Conservation (phyloP, 2,113 vertebrate genomes). For the Centropristis striata region DNA sequence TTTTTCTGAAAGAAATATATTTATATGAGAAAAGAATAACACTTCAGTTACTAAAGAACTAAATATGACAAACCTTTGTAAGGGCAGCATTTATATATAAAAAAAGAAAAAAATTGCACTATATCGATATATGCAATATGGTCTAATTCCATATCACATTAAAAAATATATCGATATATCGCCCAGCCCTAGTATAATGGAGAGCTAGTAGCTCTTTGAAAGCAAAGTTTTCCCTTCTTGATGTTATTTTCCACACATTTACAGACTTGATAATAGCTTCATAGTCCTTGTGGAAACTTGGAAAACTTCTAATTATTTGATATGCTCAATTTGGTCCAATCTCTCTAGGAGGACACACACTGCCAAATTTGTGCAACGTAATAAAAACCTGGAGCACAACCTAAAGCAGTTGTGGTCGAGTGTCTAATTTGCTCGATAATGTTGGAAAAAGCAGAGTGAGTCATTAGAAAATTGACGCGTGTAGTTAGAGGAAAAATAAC, state of each 20-base stretch:
- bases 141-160: no score
- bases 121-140: no score
- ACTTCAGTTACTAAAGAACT: no score
- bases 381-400: not conserved
- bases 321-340: conserved; percentile 1
- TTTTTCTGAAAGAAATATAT: no score
- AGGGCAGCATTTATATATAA: no score
- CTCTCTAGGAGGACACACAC: not conserved
- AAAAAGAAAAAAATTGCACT: no score
- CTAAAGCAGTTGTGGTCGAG: not conserved
- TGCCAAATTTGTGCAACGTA: not conserved
- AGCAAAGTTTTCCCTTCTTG: not conserved
- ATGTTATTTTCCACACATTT: not conserved
- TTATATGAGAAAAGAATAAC: no score
- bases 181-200: no score
- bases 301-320: conserved; percentile 2
- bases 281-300: conserved; percentile 33
- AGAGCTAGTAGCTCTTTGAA: no score
- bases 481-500: conserved; percentile 9
- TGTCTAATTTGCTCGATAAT: not conserved
- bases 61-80: no score
- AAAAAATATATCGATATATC: no score
- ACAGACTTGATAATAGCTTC: conserved; percentile 10
- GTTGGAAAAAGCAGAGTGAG: not conserved
- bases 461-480: not conserved